Conservation (phyloP, 2,113 vertebrate genomes). For the Corydoras sp. region DNA sequence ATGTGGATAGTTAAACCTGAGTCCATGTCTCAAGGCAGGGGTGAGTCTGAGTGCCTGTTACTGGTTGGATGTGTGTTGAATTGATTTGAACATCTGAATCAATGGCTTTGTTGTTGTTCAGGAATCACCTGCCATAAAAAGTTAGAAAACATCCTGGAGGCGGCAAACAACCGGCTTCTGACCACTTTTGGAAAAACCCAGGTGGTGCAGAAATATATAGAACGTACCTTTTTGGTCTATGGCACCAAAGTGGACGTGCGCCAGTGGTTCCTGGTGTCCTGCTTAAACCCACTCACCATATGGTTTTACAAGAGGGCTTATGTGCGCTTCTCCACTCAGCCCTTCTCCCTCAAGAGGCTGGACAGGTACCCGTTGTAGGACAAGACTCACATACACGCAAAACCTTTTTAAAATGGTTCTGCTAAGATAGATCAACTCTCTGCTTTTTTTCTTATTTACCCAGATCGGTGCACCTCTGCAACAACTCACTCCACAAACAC, state of each 20-base stretch:
- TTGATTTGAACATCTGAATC: neutral
- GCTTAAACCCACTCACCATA: slow-evolving; percentile 87
- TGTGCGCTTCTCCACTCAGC: slow-evolving; percentile 83
- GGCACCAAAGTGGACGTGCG: slow-evolving; percentile 87
- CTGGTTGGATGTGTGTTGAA: too few relatives aligned
- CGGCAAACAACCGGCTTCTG: slow-evolving; percentile 72
- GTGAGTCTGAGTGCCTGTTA: slow-evolving; percentile 54
- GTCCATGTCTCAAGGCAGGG: slow-evolving; percentile 82
- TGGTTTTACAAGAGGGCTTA: slow-evolving; percentile 90
- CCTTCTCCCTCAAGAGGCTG: slow-evolving; percentile 75
- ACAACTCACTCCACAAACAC: slow-evolving; percentile 83
- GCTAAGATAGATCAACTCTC: neutral
- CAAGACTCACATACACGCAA: too few relatives aligned
- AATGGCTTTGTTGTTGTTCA: slow-evolving; percentile 38
- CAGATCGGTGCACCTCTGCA: slow-evolving; percentile 85
- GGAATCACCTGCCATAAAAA: slow-evolving; percentile 78
- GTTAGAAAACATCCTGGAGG: slow-evolving; percentile 74
- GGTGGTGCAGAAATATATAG: slow-evolving; percentile 90
- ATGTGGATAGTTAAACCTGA: slow-evolving; percentile 92
- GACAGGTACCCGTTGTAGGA: slow-evolving; percentile 67
- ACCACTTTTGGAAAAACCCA: too few relatives aligned
- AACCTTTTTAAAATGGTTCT: too few relatives aligned
- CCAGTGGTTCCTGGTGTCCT: slow-evolving; percentile 89
- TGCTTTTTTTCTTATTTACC: neutral
- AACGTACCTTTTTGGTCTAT: slow-evolving; percentile 78